Evolutionary conservation across 2,888 invertebrate species (phyloP), one percentile per base, ranked within the genome.

Genomic region (Idaea aversata): DNA sequence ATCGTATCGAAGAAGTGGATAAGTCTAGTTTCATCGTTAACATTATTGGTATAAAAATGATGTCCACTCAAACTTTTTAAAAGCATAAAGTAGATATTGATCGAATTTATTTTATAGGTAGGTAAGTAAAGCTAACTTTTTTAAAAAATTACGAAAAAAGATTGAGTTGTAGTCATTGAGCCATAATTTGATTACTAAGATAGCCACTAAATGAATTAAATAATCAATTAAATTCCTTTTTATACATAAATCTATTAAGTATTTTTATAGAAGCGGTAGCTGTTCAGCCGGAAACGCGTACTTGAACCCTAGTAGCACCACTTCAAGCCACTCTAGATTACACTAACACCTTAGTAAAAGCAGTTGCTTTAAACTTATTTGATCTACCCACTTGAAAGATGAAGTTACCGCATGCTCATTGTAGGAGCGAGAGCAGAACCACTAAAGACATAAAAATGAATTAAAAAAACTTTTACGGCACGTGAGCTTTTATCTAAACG

Each of bases 361-460:
- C 74, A 79, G 75, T 72, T 72, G 75, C 77, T 77, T 77, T 79
- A 70, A 81, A 87, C 80, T 83, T 83, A 87, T 86, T 88, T 87
- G 84, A 89, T 88, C 84, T 87, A 65, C 76, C 90, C 88, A 90
- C 90, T 90, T 90, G 81, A 87, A 85, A 83, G 78, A 70, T 70
- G 67, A 72, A 76, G 68, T 64, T 64, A 67, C 70, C 69, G 64
- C 69, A 67, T 69, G 64, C 68, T 59, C 63, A 64, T 64, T 65
- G 69, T 67, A 67, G 68, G 64, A 68, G 67, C 67, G 64, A 6
- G 47, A 47, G 34, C 10, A 7, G 25, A 61, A 61, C 61, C 35
- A 61, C 35, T 61, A 61, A 1, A 61, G 61, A n/a, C 61, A 61
- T 16, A 35, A 61, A 61, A 61, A 15, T 61, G 35, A 61, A 61